These are phyloP conservation scores for Hafferia zeledoni DNA, from an alignment of 2,797 vertebrate genomes.

Conservation along the genomic window DNA sequence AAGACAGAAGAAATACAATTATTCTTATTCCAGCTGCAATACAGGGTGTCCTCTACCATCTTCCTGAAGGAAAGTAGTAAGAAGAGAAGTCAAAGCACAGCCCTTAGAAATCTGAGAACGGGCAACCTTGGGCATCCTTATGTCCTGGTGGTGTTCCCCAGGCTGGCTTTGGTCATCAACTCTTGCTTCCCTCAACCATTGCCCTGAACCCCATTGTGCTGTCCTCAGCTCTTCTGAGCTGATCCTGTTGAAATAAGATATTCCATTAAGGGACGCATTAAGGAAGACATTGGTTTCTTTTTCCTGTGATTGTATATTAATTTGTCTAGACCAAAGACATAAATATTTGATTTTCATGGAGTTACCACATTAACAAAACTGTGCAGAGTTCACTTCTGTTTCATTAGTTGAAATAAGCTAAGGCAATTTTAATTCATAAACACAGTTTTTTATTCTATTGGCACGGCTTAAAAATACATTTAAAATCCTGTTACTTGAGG, in stretches of 20 bases:
- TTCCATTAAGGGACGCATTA: not conserved
- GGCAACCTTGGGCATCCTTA: not conserved
- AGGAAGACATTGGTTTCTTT: not conserved
- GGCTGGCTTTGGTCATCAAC: not conserved
- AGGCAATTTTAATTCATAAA: slow-evolving; percentile 43
- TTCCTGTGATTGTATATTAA: not conserved
- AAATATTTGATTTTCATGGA: slow-evolving; percentile 54
- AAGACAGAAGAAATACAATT: not conserved
- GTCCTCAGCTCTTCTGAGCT: not conserved
- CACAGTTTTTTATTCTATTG: not conserved
- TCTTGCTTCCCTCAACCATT: not conserved
- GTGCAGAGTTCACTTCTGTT: not conserved
- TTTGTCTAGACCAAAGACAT: not conserved
- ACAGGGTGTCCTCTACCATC: not conserved
- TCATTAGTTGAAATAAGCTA: not conserved
- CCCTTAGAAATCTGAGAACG: not conserved
- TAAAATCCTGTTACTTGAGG: slow-evolving; percentile 25
- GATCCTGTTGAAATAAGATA: not conserved
- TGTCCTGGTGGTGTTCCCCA: not conserved
- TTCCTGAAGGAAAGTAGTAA: not conserved
- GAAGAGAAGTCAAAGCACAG: not conserved
- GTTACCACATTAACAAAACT: not conserved
- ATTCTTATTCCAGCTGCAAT: not conserved
- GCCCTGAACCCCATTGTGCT: not conserved
- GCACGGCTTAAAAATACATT: slow-evolving; percentile 26